Evolutionary conservation across 2,888 invertebrate genomes (phyloP).

Genomic region (Oxyscelio sp.): DNA sequence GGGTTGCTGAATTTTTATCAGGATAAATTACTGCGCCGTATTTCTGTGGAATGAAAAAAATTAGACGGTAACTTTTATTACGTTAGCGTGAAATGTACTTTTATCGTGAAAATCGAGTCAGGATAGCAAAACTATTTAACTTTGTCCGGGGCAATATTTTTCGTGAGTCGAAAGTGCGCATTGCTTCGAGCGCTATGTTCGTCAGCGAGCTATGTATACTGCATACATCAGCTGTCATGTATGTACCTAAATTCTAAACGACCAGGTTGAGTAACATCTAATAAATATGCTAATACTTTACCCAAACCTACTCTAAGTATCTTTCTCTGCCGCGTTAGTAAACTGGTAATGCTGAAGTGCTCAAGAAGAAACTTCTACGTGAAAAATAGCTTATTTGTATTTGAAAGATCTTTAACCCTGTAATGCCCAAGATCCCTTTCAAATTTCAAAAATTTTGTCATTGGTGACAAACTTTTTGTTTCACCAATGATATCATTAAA

Average conservation of each 20-base stretch:
- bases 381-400: conserved; percentile 48
- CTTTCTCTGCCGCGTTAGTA: conserved; percentile 46
- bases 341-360: conserved; percentile 51
- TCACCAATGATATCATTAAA: too few relatives aligned
- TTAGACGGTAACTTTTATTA: conserved; percentile 33
- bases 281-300: conserved; percentile 71
- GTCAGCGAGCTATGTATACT: neutral
- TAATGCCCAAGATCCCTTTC: too few relatives aligned
- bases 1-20: conserved; percentile 14
- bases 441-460: too few relatives aligned
- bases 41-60: neutral
- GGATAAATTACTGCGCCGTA: conserved; percentile 25
- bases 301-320: conserved; percentile 48
- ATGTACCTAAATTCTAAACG: conserved; percentile 41
- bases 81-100: conserved; percentile 41
- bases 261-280: conserved; percentile 71
- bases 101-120: conserved; percentile 32
- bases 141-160: conserved; percentile 42
- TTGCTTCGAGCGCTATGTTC: conserved; percentile 21
- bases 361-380: conserved; percentile 44
- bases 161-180: conserved; percentile 22
- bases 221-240: conserved; percentile 37
- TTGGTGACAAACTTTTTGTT: too few relatives aligned
- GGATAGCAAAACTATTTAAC: conserved; percentile 45
- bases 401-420: too few relatives aligned